phyloP scores from a whole-genome alignment of 2,113 vertebrate genomes.

The Corythaeola cristata region DNA sequence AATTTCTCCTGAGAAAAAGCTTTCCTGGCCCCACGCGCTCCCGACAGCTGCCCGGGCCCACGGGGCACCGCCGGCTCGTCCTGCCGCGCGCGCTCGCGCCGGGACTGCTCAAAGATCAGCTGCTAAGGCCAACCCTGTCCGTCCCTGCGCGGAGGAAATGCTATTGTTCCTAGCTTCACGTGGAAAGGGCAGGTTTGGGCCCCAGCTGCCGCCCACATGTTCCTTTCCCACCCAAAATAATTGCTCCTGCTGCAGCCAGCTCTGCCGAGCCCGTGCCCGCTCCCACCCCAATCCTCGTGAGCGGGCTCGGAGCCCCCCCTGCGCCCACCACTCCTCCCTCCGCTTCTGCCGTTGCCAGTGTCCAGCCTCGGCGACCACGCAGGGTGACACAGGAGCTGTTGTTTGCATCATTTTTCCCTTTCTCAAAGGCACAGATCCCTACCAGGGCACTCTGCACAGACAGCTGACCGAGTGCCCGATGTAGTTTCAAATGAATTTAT shows the following conservation, averaged over 20 bases:
- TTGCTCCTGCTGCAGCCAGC: not conserved
- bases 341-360: fast-evolving
- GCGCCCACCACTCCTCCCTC: not conserved
- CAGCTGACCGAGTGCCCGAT: not conserved
- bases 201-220: not conserved
- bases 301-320: fast-evolving
- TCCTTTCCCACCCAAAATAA: not conserved
- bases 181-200: not conserved
- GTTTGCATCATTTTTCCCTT: not conserved
- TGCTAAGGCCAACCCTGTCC: not conserved
- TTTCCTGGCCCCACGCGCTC: not conserved
- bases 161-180: fast-evolving
- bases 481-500: fast-evolving
- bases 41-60: not conserved
- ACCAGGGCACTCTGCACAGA: fast-evolving
- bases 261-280: fast-evolving
- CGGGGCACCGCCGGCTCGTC: not conserved
- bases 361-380: fast-evolving
- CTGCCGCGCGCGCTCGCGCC: fast-evolving
- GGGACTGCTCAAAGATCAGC: not conserved
- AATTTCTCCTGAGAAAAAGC: not conserved
- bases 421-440: not conserved
- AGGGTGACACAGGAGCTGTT: not conserved
- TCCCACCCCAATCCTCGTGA: fast-evolving
- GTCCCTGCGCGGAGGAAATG: not conserved